Evolutionary conservation across 2,113 vertebrate species (phyloP), one percentile per base, ranked within the genome.

Genomic region (zebrafish (Danio rerio)): DNA sequence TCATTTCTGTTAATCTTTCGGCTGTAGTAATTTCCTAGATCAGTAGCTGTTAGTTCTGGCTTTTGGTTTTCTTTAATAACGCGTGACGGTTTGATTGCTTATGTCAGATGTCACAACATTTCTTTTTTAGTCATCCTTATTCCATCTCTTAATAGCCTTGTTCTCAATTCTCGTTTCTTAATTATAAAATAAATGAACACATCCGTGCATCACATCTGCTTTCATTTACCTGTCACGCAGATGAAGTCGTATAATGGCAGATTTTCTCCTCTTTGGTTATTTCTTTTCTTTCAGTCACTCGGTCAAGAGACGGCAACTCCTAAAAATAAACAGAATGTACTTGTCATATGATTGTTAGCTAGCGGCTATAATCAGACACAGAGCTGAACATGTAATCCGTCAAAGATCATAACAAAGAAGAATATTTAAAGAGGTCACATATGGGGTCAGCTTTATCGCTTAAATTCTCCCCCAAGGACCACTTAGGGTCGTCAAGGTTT

Each of bases 251-350:
- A 12, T 9, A 69, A 20, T 6, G 5, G 9, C 45, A 68, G 65
- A 68, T 18, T 47, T 9, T 7, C n/a, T 49, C 65, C 43, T 47
- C 43, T 47, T n/a, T 0, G 66, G 66, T 69, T 69, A 49, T 12
- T 69, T 47, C n/a, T 15, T 31, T 31, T 31, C 3, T 31, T 31
- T 31, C n/a, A 69, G 65, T 47, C 65, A 47, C 0, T 47, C 9
- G 42, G 42, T 66, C 63, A 66, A 66, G 40, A 66, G 15, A 66
- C 42, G 2, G 42, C 65, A 68, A 47, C n/a, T 47, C 43, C 66
- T 69, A 69, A 69, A 69, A 69, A 69, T 69, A 69, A 69, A 45
- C 43, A 11, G n/a, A 47, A 69, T 18, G 43, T 47, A 16, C 9
- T 18, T 69, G 43, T 47, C 66, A 69, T 47, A 42, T 69, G 66